Evolutionary conservation across 2,888 invertebrate species (phyloP), one percentile per base, ranked within the genome.

Genomic region (Heliconius cydno): DNA sequence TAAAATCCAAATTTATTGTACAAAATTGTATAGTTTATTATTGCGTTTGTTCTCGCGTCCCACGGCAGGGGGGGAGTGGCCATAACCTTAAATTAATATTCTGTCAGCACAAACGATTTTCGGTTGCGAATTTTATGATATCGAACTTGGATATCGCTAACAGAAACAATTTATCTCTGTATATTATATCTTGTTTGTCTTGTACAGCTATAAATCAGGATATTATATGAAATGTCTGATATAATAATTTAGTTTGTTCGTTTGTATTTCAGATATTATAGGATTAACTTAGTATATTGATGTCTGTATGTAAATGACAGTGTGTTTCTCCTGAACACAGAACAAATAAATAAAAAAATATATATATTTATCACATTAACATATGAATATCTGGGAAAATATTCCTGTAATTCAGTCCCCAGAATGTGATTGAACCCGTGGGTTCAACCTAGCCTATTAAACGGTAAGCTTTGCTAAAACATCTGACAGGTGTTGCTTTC

Each of bases 71-170:
- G 91, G 89, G 85, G 85, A 82, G 81, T 80, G 82, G 86, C 86
- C 86, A 90, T 91, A 90, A 89, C 87, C 88, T 90, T 87, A 91
- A 92, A 94, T 94, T 94, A 93, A 93, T 94, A 93, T 92, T 92
- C 92, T 92, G 92, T 93, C 92, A 88, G 89, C 91, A 89, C 87
- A 90, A 89, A 85, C 89, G 90, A 89, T 89, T 92, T 93, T 93
- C 86, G 92, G 85, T 86, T 85, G 85, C 87, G 86, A 90, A 88
- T 87, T 92, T 92, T 92, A 92, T 90, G 90, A 91, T 92, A 92
- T 92, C 76, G 70, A 79, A 79, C 80, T 72, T 79, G 73, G 65
- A 78, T 82, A 82, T 81, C 82, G 81, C 70, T 82, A 82, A 82
- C 82, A 82, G 78, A 79, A 81, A 78, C 76, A 76, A 81, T 82